Evolutionary conservation across 1,140 invertebrate genomes (phyloP).

Genomic region (Anastrepha obliqua): DNA sequence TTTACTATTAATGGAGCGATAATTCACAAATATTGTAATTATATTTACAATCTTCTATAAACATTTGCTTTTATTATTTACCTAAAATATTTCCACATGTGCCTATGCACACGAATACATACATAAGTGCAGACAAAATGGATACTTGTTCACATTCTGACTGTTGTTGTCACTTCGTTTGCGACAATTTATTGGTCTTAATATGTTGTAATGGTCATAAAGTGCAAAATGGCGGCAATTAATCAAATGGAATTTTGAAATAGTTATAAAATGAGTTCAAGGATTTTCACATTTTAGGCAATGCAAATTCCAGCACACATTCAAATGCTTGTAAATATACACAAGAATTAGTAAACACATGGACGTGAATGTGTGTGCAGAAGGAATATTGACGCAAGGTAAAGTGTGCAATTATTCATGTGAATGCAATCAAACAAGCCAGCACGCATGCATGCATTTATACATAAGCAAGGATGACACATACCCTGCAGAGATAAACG

Average conservation of each 20-base stretch:
- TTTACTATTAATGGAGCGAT: neutral
- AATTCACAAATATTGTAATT: conserved; percentile 41
- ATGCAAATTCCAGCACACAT: neutral
- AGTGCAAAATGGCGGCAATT: conserved; percentile 49
- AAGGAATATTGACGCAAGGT: too few species aligned
- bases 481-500: too few species aligned
- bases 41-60: conserved; percentile 14
- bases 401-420: neutral
- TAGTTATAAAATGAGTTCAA: conserved; percentile 51
- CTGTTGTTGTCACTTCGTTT: conserved; percentile 10
- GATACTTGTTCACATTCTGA: neutral
- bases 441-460: neutral
- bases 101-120: neutral
- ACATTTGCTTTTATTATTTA: conserved; percentile 18
- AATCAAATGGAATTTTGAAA: conserved; percentile 38
- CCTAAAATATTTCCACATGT: neutral
- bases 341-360: neutral
- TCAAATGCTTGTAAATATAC: neutral
- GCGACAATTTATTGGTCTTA: conserved; percentile 38
- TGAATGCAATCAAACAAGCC: neutral
- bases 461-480: neutral
- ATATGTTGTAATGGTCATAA: conserved; percentile 49
- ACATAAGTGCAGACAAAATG: neutral
- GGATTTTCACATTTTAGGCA: conserved; percentile 42
- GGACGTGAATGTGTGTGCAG: neutral